Base-by-base conservation (phyloP, 2,797 vertebrate species). In the Oophaga sylvatica region DNA sequence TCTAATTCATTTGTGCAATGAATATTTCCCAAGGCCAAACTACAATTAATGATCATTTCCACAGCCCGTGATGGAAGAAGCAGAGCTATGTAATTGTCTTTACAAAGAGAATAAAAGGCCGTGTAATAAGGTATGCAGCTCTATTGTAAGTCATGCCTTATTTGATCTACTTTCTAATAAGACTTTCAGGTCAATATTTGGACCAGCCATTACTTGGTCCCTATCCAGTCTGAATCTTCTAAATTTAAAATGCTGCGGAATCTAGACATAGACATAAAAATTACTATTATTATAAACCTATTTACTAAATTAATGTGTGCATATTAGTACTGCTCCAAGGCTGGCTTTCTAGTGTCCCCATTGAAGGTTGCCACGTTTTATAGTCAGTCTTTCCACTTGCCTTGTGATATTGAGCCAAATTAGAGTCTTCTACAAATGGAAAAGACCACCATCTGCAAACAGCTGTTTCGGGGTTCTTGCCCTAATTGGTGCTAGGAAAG, bases 21-120 rank as follows among this genome's bases (percentile, higher is more conserved):
- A 77, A 56, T 77, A 77, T 77, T 76, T 77, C 75, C 48, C 45
- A 56, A 77, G 75, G 45, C 75, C 48, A 56, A 77, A 77, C 45
- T 26, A 6, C 48, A 77, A 22, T 56, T 56, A 77, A 26, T 77
- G 11, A 26, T 77, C 13, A 56, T 56, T 56, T 56, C 35, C 48
- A 56, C 75, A 53, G 48, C 4, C 15, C 20, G 56, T 26, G 45
- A 56, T 77, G 75, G 48, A 26, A 77, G 45, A 16, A 26, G 41
- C 13, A 75, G 48, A 77, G 2, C 48, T 17, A 26, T 77, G 48
- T 77, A 26, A 77, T 56, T 77, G 5, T 56, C 45, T 56, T 6
- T 41, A n/a, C 75, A 53, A 77, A 56, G 48, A 26, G 48, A 77
- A 77, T 77, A 56, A 77, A 77, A 77, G 75, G 45, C 53, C 10